These are phyloP conservation scores for Cyprinus carpio DNA, from an alignment of 2,113 vertebrate genomes.

Conservation along the genomic window DNA sequence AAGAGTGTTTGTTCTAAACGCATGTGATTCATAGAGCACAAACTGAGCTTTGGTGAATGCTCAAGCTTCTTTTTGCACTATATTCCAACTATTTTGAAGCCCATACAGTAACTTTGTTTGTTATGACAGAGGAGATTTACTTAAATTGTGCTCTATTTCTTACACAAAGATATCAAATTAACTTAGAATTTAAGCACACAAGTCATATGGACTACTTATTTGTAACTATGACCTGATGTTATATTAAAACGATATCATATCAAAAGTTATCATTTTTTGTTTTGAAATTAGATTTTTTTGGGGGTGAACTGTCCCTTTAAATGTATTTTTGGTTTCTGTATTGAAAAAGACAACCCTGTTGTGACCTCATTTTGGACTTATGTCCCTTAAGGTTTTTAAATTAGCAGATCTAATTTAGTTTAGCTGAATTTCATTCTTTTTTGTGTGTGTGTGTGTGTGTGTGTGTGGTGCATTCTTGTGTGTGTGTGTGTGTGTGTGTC, in stretches of 20 bases:
- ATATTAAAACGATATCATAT: not conserved
- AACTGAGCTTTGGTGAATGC: not conserved
- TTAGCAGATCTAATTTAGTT: constrained; percentile 14
- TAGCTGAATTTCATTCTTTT: constrained; percentile 16
- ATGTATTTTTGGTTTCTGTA: not conserved
- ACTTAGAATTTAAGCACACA: not conserved
- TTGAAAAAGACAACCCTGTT: not conserved
- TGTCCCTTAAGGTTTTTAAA: constrained; percentile 15
- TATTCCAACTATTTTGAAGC: not conserved
- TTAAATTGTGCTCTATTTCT: not conserved
- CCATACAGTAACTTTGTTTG: not conserved
- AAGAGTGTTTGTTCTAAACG: not conserved
- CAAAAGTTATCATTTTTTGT: too few species aligned
- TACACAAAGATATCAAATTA: not conserved
- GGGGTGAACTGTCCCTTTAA: not conserved
- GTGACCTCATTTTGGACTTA: constrained; percentile 17
- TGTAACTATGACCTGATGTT: not conserved
- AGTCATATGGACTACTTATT: not conserved
- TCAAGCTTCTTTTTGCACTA: not conserved
- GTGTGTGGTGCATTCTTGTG: too few species aligned
- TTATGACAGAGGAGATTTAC: not conserved
- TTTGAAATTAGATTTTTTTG: not conserved
- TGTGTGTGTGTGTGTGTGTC: too few species aligned
- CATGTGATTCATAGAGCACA: not conserved
- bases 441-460: too few species aligned